These are phyloP conservation scores for Drosophila diplacantha DNA, from an alignment of 2,888 invertebrate species.

Conservation along the genomic window DNA sequence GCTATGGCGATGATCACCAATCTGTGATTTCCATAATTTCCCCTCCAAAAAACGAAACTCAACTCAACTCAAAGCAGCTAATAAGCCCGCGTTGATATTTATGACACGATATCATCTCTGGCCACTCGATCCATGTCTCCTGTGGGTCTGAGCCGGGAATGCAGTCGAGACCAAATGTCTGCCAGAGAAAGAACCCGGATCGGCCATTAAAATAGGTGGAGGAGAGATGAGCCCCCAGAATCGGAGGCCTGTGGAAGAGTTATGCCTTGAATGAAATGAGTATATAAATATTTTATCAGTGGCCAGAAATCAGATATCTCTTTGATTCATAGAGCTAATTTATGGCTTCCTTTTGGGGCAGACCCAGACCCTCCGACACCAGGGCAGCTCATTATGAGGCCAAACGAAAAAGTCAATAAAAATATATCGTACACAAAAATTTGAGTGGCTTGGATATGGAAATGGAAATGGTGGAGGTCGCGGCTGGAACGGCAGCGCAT, in stretches of 20 bases:
- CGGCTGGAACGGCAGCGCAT: conserved; percentile 47
- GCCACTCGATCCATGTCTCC: conserved; percentile 52
- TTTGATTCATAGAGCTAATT: conserved; percentile 76
- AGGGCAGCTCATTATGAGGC: conserved; percentile 68
- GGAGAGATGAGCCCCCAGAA: conserved; percentile 15
- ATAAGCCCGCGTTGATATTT: conserved; percentile 66
- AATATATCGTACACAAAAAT: conserved; percentile 65
- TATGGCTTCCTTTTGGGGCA: conserved; percentile 73
- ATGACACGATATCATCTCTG: conserved; percentile 71
- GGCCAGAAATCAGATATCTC: conserved; percentile 75
- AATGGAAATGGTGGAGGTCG: conserved; percentile 1
- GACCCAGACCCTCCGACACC: conserved; percentile 65
- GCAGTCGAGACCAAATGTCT: conserved; percentile 64
- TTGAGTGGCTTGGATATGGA: conserved; percentile 35
- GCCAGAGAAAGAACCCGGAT: conserved; percentile 40
- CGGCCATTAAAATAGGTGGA: conserved; percentile 56
- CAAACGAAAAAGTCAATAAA: conserved; percentile 74
- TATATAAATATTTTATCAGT: conserved; percentile 74
- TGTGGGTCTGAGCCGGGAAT: conserved; percentile 40
- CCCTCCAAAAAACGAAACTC: conserved; percentile 23
- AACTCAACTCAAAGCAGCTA: conserved; percentile 46
- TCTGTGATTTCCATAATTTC: conserved; percentile 37
- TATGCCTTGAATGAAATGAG: conserved; percentile 67
- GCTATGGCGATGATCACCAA: conserved; percentile 20
- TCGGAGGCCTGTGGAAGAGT: conserved; percentile 47